Percentiles rank a stretch among this genome's conserved stretches.
Conservation (phyloP, 2,113 vertebrate species). For the Indicator maculatus region DNA sequence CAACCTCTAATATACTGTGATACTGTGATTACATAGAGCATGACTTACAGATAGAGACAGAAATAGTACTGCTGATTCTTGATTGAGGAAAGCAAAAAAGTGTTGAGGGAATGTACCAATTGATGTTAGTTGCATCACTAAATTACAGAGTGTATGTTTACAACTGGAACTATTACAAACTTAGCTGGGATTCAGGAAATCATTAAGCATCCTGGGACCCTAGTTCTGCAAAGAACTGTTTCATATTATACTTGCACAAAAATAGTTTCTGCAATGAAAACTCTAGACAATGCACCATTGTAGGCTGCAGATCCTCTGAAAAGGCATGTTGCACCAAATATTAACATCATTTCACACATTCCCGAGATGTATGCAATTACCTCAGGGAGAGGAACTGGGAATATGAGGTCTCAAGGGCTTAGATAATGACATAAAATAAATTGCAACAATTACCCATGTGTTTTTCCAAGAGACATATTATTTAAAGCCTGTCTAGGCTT, state of each 20-base stretch:
- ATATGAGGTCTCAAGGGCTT: conserved; percentile 78
- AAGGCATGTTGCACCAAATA: conserved; percentile 68
- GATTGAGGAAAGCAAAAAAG: not conserved
- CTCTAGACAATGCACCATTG: conserved; percentile 49
- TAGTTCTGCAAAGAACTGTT: conserved; percentile 10
- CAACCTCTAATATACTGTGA: too few relatives aligned
- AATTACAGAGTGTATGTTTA: not conserved
- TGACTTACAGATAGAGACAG: not conserved
- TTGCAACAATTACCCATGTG: conserved; percentile 85
- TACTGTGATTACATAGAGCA: not conserved
- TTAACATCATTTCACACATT: conserved; percentile 75
- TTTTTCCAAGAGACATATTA: conserved; percentile 82
- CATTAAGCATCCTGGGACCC: not conserved
- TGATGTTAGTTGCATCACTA: not conserved
- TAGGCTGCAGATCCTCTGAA: conserved; percentile 53
- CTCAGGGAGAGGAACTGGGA: conserved; percentile 73
- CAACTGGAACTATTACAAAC: not conserved
- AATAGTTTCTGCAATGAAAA: conserved; percentile 28
- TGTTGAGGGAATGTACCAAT: not conserved
- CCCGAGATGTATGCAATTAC: conserved; percentile 80
- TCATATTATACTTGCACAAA: not conserved
- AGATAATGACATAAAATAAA: conserved; percentile 89
- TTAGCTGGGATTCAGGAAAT: not conserved
- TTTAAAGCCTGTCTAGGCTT: conserved; percentile 80
- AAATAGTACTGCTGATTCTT: not conserved